These are phyloP conservation scores for Montipora sp. DNA, from an alignment of 64 coral and sea anemone genomes.

Conservation along the genomic window DNA sequence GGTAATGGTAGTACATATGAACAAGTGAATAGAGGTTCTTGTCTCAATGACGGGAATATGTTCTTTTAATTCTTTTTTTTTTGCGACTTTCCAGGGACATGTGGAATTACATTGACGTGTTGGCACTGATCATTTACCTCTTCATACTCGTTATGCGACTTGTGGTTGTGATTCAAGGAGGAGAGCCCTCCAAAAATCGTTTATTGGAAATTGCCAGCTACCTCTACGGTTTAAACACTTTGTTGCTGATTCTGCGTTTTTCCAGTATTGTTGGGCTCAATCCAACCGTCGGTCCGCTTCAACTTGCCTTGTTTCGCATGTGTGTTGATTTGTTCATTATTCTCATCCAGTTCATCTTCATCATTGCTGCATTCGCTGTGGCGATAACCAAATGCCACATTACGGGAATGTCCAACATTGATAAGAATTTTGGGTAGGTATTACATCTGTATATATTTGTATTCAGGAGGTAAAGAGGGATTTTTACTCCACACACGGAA, in stretches of 20 bases:
- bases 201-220: slow-evolving; percentile 9
- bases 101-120: slow-evolving; percentile 38
- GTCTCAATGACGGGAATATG: no score
- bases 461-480: no score
- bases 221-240: slow-evolving; percentile 23
- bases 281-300: slow-evolving; percentile 24
- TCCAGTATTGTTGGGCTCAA: slow-evolving; percentile 22
- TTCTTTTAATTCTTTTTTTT: not conserved
- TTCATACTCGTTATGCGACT: not conserved
- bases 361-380: slow-evolving; percentile 39
- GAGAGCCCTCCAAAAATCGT: not conserved
- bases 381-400: slow-evolving; percentile 12
- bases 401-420: not conserved
- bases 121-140: not conserved
- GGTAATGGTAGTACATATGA: no score
- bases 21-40: no score
- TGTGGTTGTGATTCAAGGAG: not conserved
- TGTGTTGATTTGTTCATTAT: slow-evolving; percentile 20
- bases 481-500: no score
- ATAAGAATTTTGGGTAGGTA: not conserved
- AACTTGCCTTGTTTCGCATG: slow-evolving; percentile 56
- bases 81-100: slow-evolving; percentile 17
- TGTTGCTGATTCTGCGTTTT: slow-evolving; percentile 29
- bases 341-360: slow-evolving; percentile 36
- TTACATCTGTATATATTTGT: no score